Evolutionary conservation across 2,888 invertebrate species (phyloP).

Genomic region (Cerceris ruficornis): DNA sequence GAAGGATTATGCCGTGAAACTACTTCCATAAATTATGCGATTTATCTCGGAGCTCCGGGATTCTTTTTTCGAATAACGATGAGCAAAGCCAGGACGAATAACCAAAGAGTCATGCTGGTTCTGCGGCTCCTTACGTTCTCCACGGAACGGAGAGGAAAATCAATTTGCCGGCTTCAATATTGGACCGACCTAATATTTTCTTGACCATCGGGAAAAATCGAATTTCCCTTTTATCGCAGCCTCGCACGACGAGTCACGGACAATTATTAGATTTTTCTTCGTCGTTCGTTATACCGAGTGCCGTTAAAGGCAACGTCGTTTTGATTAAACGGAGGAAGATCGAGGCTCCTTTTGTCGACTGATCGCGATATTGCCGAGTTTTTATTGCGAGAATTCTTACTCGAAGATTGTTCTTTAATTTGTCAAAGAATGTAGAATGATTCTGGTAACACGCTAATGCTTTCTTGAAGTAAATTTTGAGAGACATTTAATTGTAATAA

Average conservation of each 20-base stretch:
- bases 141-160: slow-evolving; percentile 16
- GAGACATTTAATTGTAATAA: too few relatives aligned
- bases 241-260: slow-evolving; percentile 13
- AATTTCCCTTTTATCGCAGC: slow-evolving; percentile 31
- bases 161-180: slow-evolving; percentile 38
- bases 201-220: slow-evolving; percentile 40
- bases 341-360: too few relatives aligned
- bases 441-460: too few relatives aligned
- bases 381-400: too few relatives aligned
- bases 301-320: background rate
- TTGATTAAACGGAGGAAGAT: too few relatives aligned
- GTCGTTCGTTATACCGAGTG: background rate
- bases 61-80: slow-evolving; percentile 50
- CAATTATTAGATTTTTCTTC: slow-evolving; percentile 44
- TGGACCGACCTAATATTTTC: slow-evolving; percentile 32
- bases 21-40: slow-evolving; percentile 55
- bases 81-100: slow-evolving; percentile 29
- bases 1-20: slow-evolving; percentile 43
- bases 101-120: slow-evolving; percentile 13
- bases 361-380: too few relatives aligned
- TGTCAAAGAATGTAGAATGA: too few relatives aligned
- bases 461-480: too few relatives aligned
- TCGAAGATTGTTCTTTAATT: too few relatives aligned
- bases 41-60: slow-evolving; percentile 37
- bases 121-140: background rate